A percentile compares a stretch with the other conserved stretches of the same genome.
phyloP scores from a whole-genome alignment of 2,888 invertebrate species.

The Philereme transversata region DNA sequence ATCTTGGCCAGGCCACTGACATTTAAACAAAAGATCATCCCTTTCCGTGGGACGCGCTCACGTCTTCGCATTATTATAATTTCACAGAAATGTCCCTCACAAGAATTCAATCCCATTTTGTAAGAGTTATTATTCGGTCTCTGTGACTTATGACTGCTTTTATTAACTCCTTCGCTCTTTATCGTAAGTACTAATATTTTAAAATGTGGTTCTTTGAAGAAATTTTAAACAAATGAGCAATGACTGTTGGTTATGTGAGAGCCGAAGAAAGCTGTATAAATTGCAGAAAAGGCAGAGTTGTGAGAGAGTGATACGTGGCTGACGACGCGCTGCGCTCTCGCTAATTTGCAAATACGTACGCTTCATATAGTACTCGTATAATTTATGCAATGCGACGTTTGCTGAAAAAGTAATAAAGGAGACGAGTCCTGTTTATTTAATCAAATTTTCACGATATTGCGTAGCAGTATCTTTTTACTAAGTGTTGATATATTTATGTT shows the following conservation, averaged over 20 bases:
- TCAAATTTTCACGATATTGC: conserved; percentile 27
- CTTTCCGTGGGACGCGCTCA: conserved; percentile 39
- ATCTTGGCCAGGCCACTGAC: conserved; percentile 33
- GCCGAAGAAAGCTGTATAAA: conserved; percentile 51
- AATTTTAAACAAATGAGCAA: conserved; percentile 53
- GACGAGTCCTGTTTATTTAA: conserved; percentile 36
- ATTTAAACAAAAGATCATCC: conserved; percentile 50
- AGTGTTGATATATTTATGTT: conserved; percentile 40
- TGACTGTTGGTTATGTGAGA: conserved; percentile 45
- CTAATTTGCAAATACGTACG: conserved; percentile 22
- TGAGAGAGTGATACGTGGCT: conserved; percentile 47
- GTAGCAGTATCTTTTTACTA: conserved; percentile 33
- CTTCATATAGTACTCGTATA: conserved; percentile 52
- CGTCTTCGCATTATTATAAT: conserved; percentile 45
- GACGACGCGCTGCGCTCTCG: conserved; percentile 42
- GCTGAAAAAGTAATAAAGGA: conserved; percentile 44
- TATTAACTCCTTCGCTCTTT: conserved; percentile 43
- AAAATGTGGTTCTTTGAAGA: conserved; percentile 31
- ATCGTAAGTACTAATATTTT: conserved; percentile 19
- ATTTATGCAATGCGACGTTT: conserved; percentile 48
- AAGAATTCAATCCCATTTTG: conserved; percentile 42
- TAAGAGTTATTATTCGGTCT: conserved; percentile 37
- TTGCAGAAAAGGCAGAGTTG: conserved; percentile 49
- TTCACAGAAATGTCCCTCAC: conserved; percentile 41
- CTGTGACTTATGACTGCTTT: conserved; percentile 44